Base-by-base conservation (phyloP, 2,888 invertebrate species). In the Gnatocerus cornutus region DNA sequence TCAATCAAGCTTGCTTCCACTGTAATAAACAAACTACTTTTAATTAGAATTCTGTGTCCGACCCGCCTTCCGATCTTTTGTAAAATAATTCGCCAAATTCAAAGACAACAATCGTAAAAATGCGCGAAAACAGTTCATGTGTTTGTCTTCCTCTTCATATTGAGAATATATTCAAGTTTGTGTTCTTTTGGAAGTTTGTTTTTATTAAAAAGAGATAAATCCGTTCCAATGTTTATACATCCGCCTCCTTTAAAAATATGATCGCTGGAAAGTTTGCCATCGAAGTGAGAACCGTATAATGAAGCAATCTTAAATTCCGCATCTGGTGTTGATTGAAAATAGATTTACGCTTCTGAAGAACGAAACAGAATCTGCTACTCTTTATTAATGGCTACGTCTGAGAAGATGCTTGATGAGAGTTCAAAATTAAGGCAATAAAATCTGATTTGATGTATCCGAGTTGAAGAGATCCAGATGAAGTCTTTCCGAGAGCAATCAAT, bases 401-500 rank as follows among this genome's bases (percentile, higher is more conserved):
- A 66, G 48, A 66, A 62, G 69, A 71, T 68, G 71, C 48, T 63
- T 59, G 71, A 70, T 68, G 68, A 71, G 69, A 71, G 68, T 61
- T 69, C 68, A 65, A 72, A 74, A 74, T 74, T 74, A 73, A 73
- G 73, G 74, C 67, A 71, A 71, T 68, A 70, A 66, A 71, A 69
- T 68, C 66, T 68, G 72, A 73, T 74, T 71, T 69, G 70, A 69
- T 69, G 70, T 68, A 68, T 69, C 69, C 59, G 41, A 63, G 69
- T 65, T 55, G 53, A 62, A 67, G 67, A 70, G 71, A 68, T 71
- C 68, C 64, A 62, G 70, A 73, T 75, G 68, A 68, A 71, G 71
- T 75, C 72, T 73, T 73, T 75, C 71, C 69, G 55, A 66, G 48
- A 41, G 68, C 69, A 70, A 75, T 75, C 73, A 73, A 75, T 75